phyloP scores from a whole-genome alignment of 2,113 vertebrate genomes.

The Xenopus laevis region DNA sequence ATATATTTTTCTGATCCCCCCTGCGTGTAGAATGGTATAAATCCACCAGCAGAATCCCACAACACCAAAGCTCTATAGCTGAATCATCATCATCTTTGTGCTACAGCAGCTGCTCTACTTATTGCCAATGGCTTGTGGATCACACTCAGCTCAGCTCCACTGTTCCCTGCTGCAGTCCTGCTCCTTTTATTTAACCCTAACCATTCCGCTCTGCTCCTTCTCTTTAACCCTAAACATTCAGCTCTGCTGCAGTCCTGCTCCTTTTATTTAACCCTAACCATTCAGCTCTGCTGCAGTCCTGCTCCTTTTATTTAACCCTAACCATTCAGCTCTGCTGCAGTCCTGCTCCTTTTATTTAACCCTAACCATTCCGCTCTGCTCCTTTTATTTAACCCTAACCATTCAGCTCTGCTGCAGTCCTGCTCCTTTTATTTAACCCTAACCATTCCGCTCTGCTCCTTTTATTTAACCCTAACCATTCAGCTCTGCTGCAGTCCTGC shows the following conservation, averaged over 20 bases:
- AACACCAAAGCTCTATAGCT: slow-evolving; percentile 21
- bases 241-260: no score
- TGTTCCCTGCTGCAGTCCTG: background rate
- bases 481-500: background rate
- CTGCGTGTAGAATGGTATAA: background rate
- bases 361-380: no score
- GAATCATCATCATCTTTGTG: slow-evolving; percentile 33
- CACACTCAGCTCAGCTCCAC: background rate
- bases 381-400: background rate
- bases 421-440: no score
- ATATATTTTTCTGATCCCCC: no score
- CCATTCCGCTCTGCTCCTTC: background rate
- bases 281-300: no score
- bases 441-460: no score
- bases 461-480: background rate
- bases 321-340: background rate
- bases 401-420: background rate
- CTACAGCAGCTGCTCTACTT: slow-evolving; percentile 26
- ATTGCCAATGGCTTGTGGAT: slow-evolving; percentile 5
- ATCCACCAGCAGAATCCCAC: slow-evolving; percentile 13
- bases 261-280: no score
- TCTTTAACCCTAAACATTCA: no score
- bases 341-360: no score
- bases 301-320: no score
- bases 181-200: no score